Percentiles rank a stretch among this genome's conserved stretches.
Evolutionary conservation across 2,888 invertebrate genomes (phyloP).

Genomic region (Lasioglossum lativentre): DNA sequence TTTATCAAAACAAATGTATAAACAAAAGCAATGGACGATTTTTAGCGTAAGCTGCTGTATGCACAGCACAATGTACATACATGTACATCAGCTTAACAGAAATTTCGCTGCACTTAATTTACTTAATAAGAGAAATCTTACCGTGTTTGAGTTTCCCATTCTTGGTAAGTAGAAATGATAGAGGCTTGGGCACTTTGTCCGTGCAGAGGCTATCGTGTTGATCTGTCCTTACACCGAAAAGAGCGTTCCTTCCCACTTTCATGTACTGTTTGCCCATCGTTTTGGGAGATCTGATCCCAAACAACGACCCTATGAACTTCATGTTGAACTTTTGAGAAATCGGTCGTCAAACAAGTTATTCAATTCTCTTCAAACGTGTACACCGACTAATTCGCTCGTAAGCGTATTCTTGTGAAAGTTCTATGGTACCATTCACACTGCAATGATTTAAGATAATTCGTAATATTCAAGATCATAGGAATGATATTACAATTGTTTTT

Average conservation of each 20-base stretch:
- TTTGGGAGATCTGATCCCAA: slow-evolving; percentile 84
- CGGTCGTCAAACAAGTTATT: neutral
- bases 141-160: slow-evolving; percentile 91
- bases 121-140: slow-evolving; percentile 86
- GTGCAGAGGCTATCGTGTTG: slow-evolving; percentile 80
- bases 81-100: neutral
- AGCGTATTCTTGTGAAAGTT: neutral
- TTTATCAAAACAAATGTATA: neutral
- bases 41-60: neutral
- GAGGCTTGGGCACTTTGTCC: slow-evolving; percentile 86
- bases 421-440: neutral
- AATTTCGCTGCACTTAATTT: neutral
- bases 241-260: slow-evolving; percentile 90
- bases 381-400: neutral
- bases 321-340: slow-evolving; percentile 68
- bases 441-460: no score
- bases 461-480: neutral
- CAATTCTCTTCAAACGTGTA: neutral
- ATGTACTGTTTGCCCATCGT: slow-evolving; percentile 92
- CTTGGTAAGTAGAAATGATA: slow-evolving; percentile 93
- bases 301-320: slow-evolving; percentile 82
- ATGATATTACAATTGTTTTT: neutral
- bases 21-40: no score
- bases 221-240: slow-evolving; percentile 88
- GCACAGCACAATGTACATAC: no score